Evolutionary conservation across 2,888 invertebrate genomes (phyloP).

Genomic region (Sinhomidia bicolor): DNA sequence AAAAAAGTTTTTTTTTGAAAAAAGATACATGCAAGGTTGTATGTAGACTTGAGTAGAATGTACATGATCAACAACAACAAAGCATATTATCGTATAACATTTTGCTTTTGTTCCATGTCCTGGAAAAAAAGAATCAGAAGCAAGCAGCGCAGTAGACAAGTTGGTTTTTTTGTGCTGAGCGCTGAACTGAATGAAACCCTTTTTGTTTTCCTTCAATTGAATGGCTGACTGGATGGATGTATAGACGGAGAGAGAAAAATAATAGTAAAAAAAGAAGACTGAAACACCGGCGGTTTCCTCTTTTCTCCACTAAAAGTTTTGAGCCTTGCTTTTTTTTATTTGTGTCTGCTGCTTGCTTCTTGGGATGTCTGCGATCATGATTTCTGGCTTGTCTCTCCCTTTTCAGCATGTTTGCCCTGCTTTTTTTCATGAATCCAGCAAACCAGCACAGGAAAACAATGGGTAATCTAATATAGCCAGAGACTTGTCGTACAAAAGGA

Average conservation of each 20-base stretch:
- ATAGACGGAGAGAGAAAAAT: background rate
- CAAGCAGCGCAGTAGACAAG: background rate
- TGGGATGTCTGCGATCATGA: background rate
- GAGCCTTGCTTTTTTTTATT: background rate
- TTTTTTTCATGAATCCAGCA: background rate
- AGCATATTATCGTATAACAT: background rate
- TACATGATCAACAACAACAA: background rate
- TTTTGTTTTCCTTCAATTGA: conserved; percentile 13
- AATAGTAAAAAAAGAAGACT: background rate
- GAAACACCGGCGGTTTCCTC: conserved; percentile 4
- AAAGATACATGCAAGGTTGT: conserved; percentile 8
- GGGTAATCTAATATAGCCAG: background rate
- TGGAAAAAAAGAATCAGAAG: background rate
- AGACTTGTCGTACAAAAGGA: background rate
- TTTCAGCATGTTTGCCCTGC: background rate
- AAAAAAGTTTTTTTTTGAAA: background rate
- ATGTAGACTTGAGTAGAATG: background rate
- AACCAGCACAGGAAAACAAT: conserved; percentile 25
- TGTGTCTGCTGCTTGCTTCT: background rate
- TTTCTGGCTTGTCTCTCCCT: no score
- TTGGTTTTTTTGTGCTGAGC: conserved; percentile 1
- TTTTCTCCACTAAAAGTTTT: conserved; percentile 9
- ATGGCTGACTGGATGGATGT: conserved; percentile 31
- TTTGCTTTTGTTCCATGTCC: conserved; percentile 29
- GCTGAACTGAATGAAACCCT: conserved; percentile 12